Conservation (phyloP, 2,113 vertebrate species). For the Alosa alosa region DNA sequence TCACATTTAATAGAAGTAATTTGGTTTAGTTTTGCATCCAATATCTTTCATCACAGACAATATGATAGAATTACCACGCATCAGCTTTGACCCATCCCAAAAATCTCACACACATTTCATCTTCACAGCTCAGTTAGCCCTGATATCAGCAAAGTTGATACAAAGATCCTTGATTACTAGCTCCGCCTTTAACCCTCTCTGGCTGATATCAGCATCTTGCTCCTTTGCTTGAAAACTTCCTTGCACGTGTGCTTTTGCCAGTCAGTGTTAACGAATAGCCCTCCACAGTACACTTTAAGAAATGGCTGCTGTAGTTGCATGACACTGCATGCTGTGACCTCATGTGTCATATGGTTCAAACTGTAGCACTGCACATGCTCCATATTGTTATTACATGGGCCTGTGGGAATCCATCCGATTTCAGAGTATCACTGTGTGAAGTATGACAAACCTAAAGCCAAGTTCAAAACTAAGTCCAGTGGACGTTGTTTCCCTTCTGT, state of each 20-base stretch:
- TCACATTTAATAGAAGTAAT: background rate
- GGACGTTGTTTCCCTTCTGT: background rate
- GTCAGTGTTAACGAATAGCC: background rate
- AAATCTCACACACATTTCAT: background rate
- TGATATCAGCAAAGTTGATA: background rate
- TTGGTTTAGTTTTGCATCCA: background rate
- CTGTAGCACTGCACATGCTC: background rate
- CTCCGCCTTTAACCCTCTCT: too few species aligned
- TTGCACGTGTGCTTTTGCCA: background rate
- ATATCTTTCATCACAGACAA: background rate
- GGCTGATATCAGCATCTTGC: background rate
- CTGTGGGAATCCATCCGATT: background rate
- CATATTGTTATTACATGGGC: background rate
- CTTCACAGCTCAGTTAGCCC: background rate
- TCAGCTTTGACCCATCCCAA: background rate
- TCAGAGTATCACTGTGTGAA: background rate
- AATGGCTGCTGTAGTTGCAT: background rate
- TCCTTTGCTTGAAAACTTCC: background rate
- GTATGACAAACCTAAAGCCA: slow-evolving; percentile 21
- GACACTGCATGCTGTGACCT: background rate
- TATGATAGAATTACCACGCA: background rate
- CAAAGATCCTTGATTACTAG: too few species aligned
- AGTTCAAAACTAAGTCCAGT: slow-evolving; percentile 30
- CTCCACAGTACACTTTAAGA: background rate
- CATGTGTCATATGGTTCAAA: background rate